Base-by-base conservation (phyloP, 2,113 vertebrate genomes). In the Percina caprodes region DNA sequence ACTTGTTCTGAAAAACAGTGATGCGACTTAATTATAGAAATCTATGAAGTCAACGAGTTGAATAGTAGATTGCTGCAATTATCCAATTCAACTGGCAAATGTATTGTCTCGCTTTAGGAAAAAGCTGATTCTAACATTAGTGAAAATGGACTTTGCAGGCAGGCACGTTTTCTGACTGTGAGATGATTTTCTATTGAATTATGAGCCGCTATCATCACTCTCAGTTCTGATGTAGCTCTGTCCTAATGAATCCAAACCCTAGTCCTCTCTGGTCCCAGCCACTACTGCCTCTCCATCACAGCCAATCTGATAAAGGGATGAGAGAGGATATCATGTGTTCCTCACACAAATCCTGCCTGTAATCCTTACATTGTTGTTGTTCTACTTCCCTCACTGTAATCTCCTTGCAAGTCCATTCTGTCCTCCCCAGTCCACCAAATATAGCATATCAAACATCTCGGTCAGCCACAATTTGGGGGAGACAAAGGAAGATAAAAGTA, bases 321-420 rank as follows among this genome's bases (percentile, higher is more conserved):
- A 94, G 88, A 77, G 87, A 90, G 88, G 90, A 93, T 94, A 94
- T 94, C 92, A 92, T 90, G 90, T 90, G 92, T 88, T 93, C 83
- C 91, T 94, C 92, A 91, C 93, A 92, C 91, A 94, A 94, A 94
- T 94, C 93, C 93, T 85, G 88, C 66, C 78, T 91, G 92, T 95
- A 95, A 95, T 94, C 93, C 90, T 19, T 74, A 92, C 90, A 93
- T 92, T 94, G 90, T 93, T 93, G 89, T 92, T 92, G 86, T 93
- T 93, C 88, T 85, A 91, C 89, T 92, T 93, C 88, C 75, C 84
- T 89, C 80, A 54, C 75, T 85, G 81, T 92, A 93, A 93, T 90
- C 93, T 89, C 69, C 70, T 77, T 60, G 73, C 71, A 84, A 82
- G 87, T 92, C 89, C 86, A 85, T 88, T 89, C 72, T 82, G 62